Base-by-base conservation (phyloP, 2,797 vertebrate genomes). In the Lagorchestes hirsutus region DNA sequence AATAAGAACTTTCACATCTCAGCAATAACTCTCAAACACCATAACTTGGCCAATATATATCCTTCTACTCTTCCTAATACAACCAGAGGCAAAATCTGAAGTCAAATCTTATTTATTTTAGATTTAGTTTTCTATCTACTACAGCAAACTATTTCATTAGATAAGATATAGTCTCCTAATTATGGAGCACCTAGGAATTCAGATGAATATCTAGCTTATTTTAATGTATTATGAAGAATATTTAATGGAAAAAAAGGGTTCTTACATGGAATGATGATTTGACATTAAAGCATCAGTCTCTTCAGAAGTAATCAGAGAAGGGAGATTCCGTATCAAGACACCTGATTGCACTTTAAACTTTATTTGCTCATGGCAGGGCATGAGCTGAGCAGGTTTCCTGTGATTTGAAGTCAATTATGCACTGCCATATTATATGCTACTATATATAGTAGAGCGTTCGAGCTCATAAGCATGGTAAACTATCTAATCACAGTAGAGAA, bases 301-400 rank as follows among this genome's bases (percentile, higher is more conserved):
- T 97, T 94, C 67, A 97, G 95, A 97, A 97, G 96, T 97, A 98
- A 98, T 97, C 96, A 97, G 96, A 98, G 97, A 95, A 96, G 16
- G 67, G 96, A 97, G 54, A 96, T 97, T 98, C 97, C 92, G 92
- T 97, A 96, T 97, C 97, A 97, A 95, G 96, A 97, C 92, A 95
- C 94, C 96, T 98, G 97, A 97, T 96, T 98, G 96, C 96, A 97
- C 93, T 97, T 96, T 96, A 96, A 95, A 95, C 95, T 95, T 98
- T 95, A 97, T 96, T 96, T 97, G 97, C 93, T 94, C 93, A 54
- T 94, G 92, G 93, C 67, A 74, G 96, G 54, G 92, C 93, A 54
- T 93, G 93, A 96, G 91, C 91, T 9, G 96, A 95, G 96, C 96
- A 94, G 50, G 92, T 82, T 92, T 93, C 94, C 90, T 62, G 74